Conservation (phyloP, 2,797 vertebrate species). For the Protonibea diacanthus region DNA sequence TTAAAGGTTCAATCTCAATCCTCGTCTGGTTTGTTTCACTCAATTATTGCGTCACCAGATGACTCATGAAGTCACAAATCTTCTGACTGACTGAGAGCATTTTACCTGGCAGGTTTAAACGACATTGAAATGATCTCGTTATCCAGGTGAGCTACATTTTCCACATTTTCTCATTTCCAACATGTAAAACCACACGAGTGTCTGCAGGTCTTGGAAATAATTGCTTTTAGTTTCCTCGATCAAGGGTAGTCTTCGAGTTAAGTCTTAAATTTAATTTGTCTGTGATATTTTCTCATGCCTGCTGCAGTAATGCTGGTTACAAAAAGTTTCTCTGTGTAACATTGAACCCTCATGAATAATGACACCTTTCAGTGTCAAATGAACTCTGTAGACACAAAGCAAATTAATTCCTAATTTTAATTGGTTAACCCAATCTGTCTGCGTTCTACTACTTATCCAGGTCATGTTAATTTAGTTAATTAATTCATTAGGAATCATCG, state of each 20-base stretch:
- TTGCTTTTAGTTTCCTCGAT: neutral
- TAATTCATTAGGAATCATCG: neutral
- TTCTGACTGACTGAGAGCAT: too few species aligned
- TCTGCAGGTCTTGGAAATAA: neutral
- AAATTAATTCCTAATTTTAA: neutral
- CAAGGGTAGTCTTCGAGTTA: neutral
- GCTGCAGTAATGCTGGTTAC: neutral
- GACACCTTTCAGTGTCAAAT: too few species aligned
- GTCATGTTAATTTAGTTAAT: neutral
- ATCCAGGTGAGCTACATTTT: neutral
- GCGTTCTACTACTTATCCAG: neutral
- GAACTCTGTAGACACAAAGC: too few species aligned
- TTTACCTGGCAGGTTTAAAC: too few species aligned
- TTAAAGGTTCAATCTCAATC: too few species aligned
- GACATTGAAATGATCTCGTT: neutral
- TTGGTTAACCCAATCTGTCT: neutral
- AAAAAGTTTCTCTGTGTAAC: neutral
- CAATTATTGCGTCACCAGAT: too few species aligned
- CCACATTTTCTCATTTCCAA: neutral
- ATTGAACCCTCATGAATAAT: too few species aligned
- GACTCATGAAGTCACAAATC: too few species aligned
- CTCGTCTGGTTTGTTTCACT: too few species aligned
- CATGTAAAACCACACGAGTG: neutral
- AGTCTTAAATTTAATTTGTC: too few species aligned
- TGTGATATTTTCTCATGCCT: neutral